Evolutionary conservation across 2,113 vertebrate genomes (phyloP).

Genomic region (Rhizomys pruinosus): DNA sequence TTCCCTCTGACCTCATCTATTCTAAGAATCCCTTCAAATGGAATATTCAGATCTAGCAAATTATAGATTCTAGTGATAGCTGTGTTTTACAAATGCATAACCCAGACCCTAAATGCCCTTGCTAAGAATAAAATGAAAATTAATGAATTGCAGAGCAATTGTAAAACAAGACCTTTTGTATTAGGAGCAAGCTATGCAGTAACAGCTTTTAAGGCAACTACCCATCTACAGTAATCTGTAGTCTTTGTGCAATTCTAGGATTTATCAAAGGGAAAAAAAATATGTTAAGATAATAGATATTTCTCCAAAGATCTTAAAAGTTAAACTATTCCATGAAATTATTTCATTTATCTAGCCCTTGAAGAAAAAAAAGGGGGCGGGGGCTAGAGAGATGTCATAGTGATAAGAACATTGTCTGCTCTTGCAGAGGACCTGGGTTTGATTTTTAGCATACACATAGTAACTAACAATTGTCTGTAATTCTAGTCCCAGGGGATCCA

Average conservation of each 20-base stretch:
- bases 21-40: constrained; percentile 53
- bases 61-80: constrained; percentile 56
- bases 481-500: no score
- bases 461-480: no score
- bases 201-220: constrained; percentile 23
- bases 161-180: constrained; percentile 28
- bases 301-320: constrained; percentile 2
- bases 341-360: neutral
- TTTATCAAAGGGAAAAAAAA: constrained; percentile 26
- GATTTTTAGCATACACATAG: no score
- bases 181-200: constrained; percentile 35
- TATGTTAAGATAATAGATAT: constrained; percentile 19
- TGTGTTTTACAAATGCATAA: constrained; percentile 44
- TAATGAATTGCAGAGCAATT: constrained; percentile 50
- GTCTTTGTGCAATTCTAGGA: neutral
- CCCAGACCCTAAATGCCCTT: constrained; percentile 51
- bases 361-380: neutral
- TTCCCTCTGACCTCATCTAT: constrained; percentile 50
- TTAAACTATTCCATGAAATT: neutral
- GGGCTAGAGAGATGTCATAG: no score
- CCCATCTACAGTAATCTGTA: neutral
- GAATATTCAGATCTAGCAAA: constrained; percentile 55
- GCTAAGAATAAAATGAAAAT: constrained; percentile 54
- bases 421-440: no score
- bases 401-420: no score